A percentile compares a stretch with the other conserved stretches of the same genome.
These are phyloP conservation scores for Aradophagus sp. DNA, from an alignment of 1,140 invertebrate genomes.

Conservation along the genomic window DNA sequence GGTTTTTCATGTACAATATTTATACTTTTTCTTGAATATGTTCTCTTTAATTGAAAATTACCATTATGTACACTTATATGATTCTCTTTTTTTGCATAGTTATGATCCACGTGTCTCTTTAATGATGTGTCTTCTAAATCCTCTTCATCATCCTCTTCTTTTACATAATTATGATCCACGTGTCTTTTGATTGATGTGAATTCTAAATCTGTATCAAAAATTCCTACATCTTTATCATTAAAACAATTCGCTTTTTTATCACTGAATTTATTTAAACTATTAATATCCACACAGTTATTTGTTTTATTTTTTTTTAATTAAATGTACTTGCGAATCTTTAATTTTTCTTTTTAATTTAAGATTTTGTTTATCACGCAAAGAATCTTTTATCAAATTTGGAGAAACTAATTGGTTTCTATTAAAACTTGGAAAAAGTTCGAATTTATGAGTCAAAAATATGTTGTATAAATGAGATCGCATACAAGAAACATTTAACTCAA, in stretches of 20 bases:
- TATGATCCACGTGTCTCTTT: too few relatives aligned
- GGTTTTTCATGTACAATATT: not conserved
- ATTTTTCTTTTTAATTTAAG: not conserved
- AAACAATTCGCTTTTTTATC: too few relatives aligned
- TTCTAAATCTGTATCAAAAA: too few relatives aligned
- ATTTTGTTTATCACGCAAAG: not conserved
- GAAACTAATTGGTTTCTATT: not conserved
- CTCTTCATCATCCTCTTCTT: too few relatives aligned
- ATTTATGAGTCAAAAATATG: not conserved
- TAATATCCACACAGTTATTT: too few relatives aligned
- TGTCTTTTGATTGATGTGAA: too few relatives aligned
- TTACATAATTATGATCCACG: too few relatives aligned
- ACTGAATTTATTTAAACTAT: too few relatives aligned
- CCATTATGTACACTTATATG: too few relatives aligned
- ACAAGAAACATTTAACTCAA: not conserved
- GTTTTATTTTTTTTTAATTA: too few relatives aligned
- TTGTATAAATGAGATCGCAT: constrained; percentile 2
- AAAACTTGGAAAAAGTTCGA: constrained; percentile 6
- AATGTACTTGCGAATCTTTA: too few relatives aligned
- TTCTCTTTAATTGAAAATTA: not conserved
- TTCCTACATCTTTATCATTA: too few relatives aligned
- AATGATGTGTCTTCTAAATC: not conserved
- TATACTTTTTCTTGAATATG: not conserved
- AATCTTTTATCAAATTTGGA: not conserved
- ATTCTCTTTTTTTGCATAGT: not conserved